These are phyloP conservation scores for Amphiprion clarkii DNA, from an alignment of 2,797 vertebrate genomes.

Conservation along the genomic window DNA sequence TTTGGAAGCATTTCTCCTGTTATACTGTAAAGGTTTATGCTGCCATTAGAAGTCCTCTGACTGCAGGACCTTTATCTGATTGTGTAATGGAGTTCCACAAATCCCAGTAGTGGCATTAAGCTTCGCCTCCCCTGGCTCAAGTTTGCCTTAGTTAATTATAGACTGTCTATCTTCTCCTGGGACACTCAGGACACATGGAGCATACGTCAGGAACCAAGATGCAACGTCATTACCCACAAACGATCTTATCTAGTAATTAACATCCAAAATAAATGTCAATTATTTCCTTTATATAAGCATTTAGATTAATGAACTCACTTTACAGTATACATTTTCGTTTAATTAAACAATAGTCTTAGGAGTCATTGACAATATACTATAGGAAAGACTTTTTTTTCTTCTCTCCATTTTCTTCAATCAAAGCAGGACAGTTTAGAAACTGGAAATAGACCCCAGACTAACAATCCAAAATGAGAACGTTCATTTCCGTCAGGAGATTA, in stretches of 20 bases:
- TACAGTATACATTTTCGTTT: neutral
- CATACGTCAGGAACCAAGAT: slow-evolving; percentile 51
- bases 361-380: too few relatives aligned
- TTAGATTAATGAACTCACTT: neutral
- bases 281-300: neutral
- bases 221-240: slow-evolving; percentile 37
- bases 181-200: slow-evolving; percentile 67
- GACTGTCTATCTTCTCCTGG: slow-evolving; percentile 71
- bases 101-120: slow-evolving; percentile 80
- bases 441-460: neutral
- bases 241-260: neutral
- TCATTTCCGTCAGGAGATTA: slow-evolving; percentile 38
- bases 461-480: slow-evolving; percentile 21
- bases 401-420: neutral
- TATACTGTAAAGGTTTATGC: slow-evolving; percentile 39
- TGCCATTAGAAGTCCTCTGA: slow-evolving; percentile 55
- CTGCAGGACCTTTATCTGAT: slow-evolving; percentile 74
- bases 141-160: slow-evolving; percentile 79
- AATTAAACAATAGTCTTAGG: neutral
- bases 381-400: neutral
- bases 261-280: neutral
- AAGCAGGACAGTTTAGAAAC: neutral
- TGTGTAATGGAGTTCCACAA: slow-evolving; percentile 83
- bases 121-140: slow-evolving; percentile 70
- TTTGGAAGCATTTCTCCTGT: neutral